A percentile compares a stretch with the other conserved stretches of the same genome.
Evolutionary conservation across 2,113 vertebrate species (phyloP).

Genomic region (Galemys pyrenaicus): DNA sequence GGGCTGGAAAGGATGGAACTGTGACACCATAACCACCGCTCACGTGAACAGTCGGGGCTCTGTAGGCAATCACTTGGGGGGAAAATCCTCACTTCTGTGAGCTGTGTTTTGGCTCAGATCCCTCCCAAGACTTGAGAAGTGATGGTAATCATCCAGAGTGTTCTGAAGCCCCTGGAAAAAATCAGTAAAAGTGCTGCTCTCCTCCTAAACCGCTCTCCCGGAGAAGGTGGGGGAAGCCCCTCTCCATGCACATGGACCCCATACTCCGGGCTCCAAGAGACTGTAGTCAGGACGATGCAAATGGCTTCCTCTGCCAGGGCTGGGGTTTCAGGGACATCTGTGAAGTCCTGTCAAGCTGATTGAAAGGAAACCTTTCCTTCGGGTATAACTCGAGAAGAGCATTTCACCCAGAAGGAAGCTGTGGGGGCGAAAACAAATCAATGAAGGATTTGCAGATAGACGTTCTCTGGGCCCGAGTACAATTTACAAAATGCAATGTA

Average conservation of each 20-base stretch:
- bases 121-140: conserved; percentile 40
- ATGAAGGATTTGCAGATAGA: conserved; percentile 72
- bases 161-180: conserved; percentile 51
- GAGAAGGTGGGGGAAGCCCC: fast-evolving
- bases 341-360: not conserved
- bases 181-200: not conserved
- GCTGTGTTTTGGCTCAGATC: conserved; percentile 62
- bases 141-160: conserved; percentile 55
- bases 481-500: conserved; percentile 67
- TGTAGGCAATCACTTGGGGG: conserved; percentile 40
- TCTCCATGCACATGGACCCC: not conserved
- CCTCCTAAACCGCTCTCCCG: not conserved
- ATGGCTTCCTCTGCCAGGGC: not conserved
- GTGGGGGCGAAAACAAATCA: conserved; percentile 71
- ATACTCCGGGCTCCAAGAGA: not conserved
- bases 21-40: not conserved
- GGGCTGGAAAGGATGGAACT: not conserved
- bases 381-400: not conserved
- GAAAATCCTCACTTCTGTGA: conserved; percentile 28
- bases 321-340: not conserved
- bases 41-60: conserved; percentile 39
- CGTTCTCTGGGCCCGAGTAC: conserved; percentile 58
- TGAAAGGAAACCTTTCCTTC: conserved; percentile 67
- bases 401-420: conserved; percentile 49
- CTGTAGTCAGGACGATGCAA: not conserved